Percentiles rank a stretch among this genome's conserved stretches.
phyloP scores from a whole-genome alignment of 2,797 vertebrate genomes.

The Betta splendens region DNA sequence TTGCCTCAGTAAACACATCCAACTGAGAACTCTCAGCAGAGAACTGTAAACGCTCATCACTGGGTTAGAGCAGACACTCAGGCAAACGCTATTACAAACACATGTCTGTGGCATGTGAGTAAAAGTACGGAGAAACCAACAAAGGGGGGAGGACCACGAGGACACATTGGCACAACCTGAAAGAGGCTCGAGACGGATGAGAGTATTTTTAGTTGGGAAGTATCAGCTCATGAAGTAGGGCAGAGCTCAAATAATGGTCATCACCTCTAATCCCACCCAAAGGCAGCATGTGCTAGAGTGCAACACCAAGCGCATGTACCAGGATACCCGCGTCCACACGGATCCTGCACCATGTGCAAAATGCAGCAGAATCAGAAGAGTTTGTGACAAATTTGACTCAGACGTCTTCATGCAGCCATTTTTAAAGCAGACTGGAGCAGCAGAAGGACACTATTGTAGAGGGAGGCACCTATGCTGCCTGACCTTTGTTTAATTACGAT shows the following conservation, averaged over 20 bases:
- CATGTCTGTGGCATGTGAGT: not conserved
- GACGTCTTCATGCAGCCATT: no score
- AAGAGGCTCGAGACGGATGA: constrained; percentile 3
- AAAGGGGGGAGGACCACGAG: not conserved
- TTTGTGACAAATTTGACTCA: no score
- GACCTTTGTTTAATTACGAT: constrained; percentile 8
- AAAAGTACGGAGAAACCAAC: not conserved
- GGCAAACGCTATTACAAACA: not conserved
- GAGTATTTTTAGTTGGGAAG: constrained; percentile 21
- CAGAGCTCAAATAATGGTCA: constrained; percentile 27
- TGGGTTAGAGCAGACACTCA: not conserved
- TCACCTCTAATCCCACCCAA: constrained; percentile 39
- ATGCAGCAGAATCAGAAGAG: no score
- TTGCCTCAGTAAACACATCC: constrained; percentile 26
- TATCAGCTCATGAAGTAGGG: constrained; percentile 10
- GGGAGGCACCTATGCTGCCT: not conserved
- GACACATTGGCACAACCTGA: not conserved
- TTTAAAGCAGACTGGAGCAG: not conserved
- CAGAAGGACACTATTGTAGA: not conserved
- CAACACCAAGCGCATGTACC: not conserved
- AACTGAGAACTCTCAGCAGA: constrained; percentile 4
- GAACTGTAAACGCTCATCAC: not conserved
- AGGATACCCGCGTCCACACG: constrained; percentile 2
- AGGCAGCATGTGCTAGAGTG: constrained; percentile 22
- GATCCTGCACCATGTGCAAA: no score